Base-by-base conservation (phyloP, 1,140 invertebrate species). In the Belonocnema kinseyi region DNA sequence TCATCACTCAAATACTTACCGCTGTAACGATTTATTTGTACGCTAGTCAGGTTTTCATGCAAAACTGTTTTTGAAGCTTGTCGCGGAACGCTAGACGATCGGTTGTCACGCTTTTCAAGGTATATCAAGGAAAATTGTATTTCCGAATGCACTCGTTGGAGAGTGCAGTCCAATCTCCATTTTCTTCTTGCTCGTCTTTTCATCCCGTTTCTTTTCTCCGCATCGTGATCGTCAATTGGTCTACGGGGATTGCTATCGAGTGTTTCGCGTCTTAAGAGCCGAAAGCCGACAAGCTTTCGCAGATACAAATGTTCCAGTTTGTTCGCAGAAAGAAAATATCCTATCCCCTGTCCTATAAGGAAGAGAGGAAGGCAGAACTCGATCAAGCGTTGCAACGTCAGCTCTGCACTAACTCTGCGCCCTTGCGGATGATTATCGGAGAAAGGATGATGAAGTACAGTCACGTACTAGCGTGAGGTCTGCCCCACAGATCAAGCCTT, bases 121-220 rank as follows among this genome's bases (percentile, higher is more conserved):
- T 77, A 52, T 77, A 75, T 74, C 73, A 75, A 61, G 74, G 58
- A 72, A 78, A 78, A 78, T 78, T 78, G 77, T 73, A 56, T 78
- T 75, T 78, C 58, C 77, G 50, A 75, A 75, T 75, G 58, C 77
- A 78, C 61, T 75, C 73, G 50, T 72, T 78, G 26, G 73, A 61
- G 58, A 78, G 73, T 78, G 77, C 72, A 19, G 72, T 78, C 77
- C 77, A 78, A 78, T 78, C 73, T 78, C 50, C 58, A 72, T 58
- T 72, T 17, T 33, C 54, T 72, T 54, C 54, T 56, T 56, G 54
- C 21, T 56, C 52, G 17, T 72, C 19, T 75, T n/a, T 78, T 50
- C 56, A 51, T 19, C 46, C 50, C 52, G 54, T 56, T 56, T 19
- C n/a, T n/a, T 21, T 13, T 19, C 17, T 56, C 17, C 54, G 17